Conservation (phyloP, 2,888 invertebrate genomes). For the Stenotaenia linearis region DNA sequence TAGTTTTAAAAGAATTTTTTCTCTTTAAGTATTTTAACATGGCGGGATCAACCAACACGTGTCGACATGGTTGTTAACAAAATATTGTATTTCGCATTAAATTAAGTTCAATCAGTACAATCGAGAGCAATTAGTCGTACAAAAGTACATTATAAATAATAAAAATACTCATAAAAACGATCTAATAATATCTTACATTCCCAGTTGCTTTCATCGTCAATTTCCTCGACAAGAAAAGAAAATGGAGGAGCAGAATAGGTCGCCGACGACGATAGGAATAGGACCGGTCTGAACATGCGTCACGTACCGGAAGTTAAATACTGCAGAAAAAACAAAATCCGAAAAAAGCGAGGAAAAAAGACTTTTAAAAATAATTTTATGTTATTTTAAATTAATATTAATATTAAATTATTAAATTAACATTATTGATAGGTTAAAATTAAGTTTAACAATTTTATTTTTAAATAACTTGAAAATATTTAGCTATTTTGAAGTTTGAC, state of each 20-base stretch:
- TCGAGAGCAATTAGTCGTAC: neutral
- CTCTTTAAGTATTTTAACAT: neutral
- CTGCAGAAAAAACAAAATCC: no score
- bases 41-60: constrained; percentile 21
- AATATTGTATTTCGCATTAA: neutral
- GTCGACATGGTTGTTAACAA: neutral
- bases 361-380: no score
- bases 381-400: no score
- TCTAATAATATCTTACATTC: neutral
- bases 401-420: no score
- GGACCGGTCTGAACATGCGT: no score
- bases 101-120: neutral
- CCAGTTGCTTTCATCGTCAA: neutral
- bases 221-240: neutral
- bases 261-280: no score
- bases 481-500: no score
- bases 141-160: neutral
- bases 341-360: no score
- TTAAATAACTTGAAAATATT: no score
- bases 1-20: neutral
- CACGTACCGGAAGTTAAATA: neutral
- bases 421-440: no score
- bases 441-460: no score
- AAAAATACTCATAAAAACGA: neutral
- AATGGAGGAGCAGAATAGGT: neutral